Percentiles rank a stretch among this genome's conserved stretches.
phyloP scores from a whole-genome alignment of 2,888 invertebrate species.

The Scaptomyza tumidula region DNA sequence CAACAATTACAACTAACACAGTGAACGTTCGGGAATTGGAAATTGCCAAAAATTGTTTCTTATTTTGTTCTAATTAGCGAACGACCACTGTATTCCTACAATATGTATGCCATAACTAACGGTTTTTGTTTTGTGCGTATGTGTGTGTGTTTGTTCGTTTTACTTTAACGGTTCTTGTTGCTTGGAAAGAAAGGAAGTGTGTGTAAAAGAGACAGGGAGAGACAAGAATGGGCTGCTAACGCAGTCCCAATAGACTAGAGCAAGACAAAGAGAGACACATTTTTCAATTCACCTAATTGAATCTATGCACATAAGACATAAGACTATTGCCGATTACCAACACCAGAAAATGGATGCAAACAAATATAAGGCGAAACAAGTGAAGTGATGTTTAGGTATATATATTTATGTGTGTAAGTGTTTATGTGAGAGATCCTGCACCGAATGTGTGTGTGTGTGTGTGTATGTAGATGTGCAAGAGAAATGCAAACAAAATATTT shows the following conservation, averaged over 20 bases:
- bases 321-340: constrained; percentile 41
- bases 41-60: not conserved
- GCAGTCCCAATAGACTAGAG: constrained; percentile 22
- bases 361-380: constrained; percentile 30
- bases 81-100: constrained; percentile 16
- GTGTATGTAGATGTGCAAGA: constrained; percentile 11
- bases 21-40: constrained; percentile 1
- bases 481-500: constrained; percentile 34
- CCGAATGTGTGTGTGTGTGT: constrained; percentile 22
- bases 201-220: constrained; percentile 7
- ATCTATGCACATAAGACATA: constrained; percentile 39
- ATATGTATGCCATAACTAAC: constrained; percentile 17
- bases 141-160: constrained; percentile 26
- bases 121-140: constrained; percentile 31
- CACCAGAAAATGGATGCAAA: constrained; percentile 47
- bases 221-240: constrained; percentile 17
- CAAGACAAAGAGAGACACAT: constrained; percentile 18
- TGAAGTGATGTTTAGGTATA: constrained; percentile 24
- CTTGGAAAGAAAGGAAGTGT: constrained; percentile 13
- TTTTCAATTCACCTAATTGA: constrained; percentile 25
- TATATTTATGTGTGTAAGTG: constrained; percentile 14
- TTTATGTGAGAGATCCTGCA: constrained; percentile 28
- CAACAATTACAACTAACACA: constrained; percentile 41
- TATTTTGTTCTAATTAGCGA: not conserved
- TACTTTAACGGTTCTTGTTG: constrained; percentile 12